Percentiles rank a stretch among this genome's conserved stretches.
These are phyloP conservation scores for Andrena chrysosceles DNA, from an alignment of 2,888 invertebrate genomes.

Conservation along the genomic window DNA sequence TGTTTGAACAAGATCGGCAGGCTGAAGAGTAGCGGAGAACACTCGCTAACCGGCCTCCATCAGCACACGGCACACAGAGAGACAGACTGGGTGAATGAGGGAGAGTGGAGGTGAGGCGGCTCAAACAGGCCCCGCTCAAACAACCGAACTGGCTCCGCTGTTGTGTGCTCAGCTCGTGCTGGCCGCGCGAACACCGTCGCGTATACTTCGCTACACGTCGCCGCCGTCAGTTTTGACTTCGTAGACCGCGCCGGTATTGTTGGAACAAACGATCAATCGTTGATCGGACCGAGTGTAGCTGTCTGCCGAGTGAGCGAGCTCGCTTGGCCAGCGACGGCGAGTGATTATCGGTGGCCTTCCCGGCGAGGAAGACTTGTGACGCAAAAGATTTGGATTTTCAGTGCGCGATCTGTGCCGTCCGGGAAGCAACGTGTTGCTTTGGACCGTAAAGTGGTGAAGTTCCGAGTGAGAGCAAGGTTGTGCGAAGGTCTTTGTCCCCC, in stretches of 20 bases:
- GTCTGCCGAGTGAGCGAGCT: neutral
- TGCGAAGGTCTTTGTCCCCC: neutral
- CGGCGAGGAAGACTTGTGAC: neutral
- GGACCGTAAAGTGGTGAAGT: too few relatives aligned
- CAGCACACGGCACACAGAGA: constrained; percentile 81
- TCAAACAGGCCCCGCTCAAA: constrained; percentile 73
- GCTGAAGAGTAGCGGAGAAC: constrained; percentile 83
- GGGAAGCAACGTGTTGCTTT: too few relatives aligned
- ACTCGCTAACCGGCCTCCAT: constrained; percentile 84
- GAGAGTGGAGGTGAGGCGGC: constrained; percentile 72
- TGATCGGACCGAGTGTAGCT: constrained; percentile 44
- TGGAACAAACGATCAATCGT: constrained; percentile 75
- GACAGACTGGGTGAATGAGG: constrained; percentile 71
- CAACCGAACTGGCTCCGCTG: constrained; percentile 49
- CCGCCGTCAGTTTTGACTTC: constrained; percentile 23
- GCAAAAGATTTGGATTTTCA: constrained; percentile 2
- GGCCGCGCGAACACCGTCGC: constrained; percentile 47
- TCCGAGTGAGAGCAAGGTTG: neutral
- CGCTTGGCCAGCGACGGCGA: neutral
- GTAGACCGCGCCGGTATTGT: constrained; percentile 63
- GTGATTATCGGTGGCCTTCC: too few relatives aligned
- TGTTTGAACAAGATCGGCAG: constrained; percentile 84
- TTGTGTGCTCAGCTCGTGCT: constrained; percentile 48
- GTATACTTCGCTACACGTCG: constrained; percentile 22
- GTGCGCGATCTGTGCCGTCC: neutral